Conservation (phyloP, 1,140 invertebrate genomes). For the Drosophila kurseongensis region DNA sequence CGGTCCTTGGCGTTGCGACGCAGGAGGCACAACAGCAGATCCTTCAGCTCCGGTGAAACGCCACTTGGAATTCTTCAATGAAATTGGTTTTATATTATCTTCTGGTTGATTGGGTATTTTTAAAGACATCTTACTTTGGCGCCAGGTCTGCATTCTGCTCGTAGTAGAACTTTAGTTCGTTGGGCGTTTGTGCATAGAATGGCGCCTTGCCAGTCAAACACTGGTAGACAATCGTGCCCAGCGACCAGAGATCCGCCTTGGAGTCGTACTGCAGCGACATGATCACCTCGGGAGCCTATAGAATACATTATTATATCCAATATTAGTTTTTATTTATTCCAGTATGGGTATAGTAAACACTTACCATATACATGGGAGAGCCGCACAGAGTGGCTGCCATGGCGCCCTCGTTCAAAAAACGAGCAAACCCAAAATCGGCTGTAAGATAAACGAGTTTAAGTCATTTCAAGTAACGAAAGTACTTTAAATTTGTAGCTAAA, state of each 20-base stretch:
- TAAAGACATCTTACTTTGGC: slow-evolving; percentile 91
- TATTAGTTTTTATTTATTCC: not conserved
- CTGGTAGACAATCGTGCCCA: slow-evolving; percentile 99
- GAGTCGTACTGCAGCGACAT: slow-evolving; percentile 99
- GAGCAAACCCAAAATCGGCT: slow-evolving; percentile 99
- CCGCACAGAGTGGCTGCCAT: slow-evolving; percentile 99
- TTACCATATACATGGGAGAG: slow-evolving; percentile 99
- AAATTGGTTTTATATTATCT: not conserved
- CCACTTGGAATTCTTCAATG: slow-evolving; percentile 93
- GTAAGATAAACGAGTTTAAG: slow-evolving; percentile 17
- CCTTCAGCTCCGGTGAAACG: slow-evolving; percentile 94
- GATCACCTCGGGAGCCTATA: slow-evolving; percentile 98
- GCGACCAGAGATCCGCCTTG: slow-evolving; percentile 99
- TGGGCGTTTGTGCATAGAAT: slow-evolving; percentile 99
- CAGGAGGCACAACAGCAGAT: slow-evolving; percentile 94
- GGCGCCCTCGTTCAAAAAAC: slow-evolving; percentile 98
- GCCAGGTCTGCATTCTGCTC: slow-evolving; percentile 98
- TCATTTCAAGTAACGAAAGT: not conserved
- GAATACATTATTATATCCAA: too few relatives aligned
- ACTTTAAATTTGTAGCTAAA: too few relatives aligned
- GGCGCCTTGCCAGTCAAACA: slow-evolving; percentile 99
- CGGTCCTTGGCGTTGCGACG: slow-evolving; percentile 97
- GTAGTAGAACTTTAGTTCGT: slow-evolving; percentile 98
- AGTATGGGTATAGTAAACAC: not conserved
- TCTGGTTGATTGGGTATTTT: not conserved